phyloP scores from a whole-genome alignment of 1,140 invertebrate species.

The Pinna nobilis region DNA sequence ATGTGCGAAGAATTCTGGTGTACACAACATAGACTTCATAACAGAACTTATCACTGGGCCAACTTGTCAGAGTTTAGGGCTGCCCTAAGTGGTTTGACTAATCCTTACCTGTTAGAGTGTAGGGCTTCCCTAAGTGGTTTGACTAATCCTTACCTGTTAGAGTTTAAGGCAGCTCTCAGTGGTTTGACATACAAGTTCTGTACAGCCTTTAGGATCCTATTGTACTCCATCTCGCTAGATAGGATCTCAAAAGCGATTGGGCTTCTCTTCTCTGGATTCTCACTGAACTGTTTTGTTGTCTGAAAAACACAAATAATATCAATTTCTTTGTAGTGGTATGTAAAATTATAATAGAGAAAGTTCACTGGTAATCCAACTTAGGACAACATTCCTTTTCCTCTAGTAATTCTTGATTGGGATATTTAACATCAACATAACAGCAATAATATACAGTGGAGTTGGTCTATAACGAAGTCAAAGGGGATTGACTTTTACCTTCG shows the following conservation, averaged over 20 bases:
- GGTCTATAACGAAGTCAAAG: too few relatives aligned
- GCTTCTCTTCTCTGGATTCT: constrained; percentile 62
- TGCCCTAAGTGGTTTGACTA: neutral
- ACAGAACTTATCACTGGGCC: too few relatives aligned
- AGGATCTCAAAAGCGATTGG: constrained; percentile 62
- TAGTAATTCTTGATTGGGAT: too few relatives aligned
- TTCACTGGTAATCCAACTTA: neutral
- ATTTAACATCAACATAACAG: too few relatives aligned
- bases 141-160: constrained; percentile 55
- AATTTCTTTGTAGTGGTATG: neutral
- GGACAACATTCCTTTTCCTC: too few relatives aligned
- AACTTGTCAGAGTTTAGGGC: neutral
- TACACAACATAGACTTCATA: too few relatives aligned
- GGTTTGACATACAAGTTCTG: constrained; percentile 61
- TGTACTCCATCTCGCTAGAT: constrained; percentile 62
- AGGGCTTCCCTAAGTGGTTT: neutral
- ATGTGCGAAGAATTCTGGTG: too few relatives aligned
- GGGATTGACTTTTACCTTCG: too few relatives aligned
- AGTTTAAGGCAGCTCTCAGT: constrained; percentile 57
- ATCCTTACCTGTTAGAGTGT: neutral
- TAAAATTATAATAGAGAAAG: too few relatives aligned
- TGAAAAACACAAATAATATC: constrained; percentile 32
- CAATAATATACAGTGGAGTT: too few relatives aligned
- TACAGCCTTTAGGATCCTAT: constrained; percentile 54
- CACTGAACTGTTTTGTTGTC: constrained; percentile 51